phyloP scores from a whole-genome alignment of 1,140 invertebrate species.

The Tachypleus tridentatus region DNA sequence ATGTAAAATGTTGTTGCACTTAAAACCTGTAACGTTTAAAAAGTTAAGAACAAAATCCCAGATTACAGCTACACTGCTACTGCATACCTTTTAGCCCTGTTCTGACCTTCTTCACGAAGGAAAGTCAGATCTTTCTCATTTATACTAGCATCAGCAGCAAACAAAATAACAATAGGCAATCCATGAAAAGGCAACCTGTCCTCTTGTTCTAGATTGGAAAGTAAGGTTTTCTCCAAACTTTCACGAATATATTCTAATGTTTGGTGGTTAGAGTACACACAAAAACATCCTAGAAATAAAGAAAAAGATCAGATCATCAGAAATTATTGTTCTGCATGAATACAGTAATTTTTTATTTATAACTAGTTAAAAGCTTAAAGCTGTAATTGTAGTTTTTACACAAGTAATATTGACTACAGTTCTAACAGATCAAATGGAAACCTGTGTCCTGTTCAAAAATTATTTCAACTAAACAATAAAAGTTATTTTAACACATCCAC shows the following conservation, averaged over 20 bases:
- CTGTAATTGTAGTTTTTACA: no score
- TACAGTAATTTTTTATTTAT: no score
- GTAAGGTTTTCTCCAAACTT: slow-evolving; percentile 78
- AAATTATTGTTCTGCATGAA: no score
- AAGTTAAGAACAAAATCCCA: slow-evolving; percentile 10
- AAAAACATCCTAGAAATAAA: slow-evolving; percentile 38
- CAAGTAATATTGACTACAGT: no score
- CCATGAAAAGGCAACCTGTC: slow-evolving; percentile 67
- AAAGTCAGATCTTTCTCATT: slow-evolving; percentile 68
- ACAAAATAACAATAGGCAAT: slow-evolving; percentile 77
- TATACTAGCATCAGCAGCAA: slow-evolving; percentile 68
- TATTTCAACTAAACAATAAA: not conserved
- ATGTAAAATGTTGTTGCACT: no score
- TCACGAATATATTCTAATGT: slow-evolving; percentile 84
- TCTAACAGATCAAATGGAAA: no score
- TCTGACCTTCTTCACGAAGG: slow-evolving; percentile 77
- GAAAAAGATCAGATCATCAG: slow-evolving; percentile 7
- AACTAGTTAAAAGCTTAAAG: no score
- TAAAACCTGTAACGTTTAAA: not conserved
- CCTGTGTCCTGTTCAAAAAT: no score
- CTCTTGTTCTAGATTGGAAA: slow-evolving; percentile 81
- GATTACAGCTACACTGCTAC: slow-evolving; percentile 14
- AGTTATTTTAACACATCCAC: not conserved
- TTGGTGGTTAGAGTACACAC: slow-evolving; percentile 78
- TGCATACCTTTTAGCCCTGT: slow-evolving; percentile 66